Conservation (phyloP, 2,113 vertebrate genomes). For the Ptilonorhynchus violaceus region DNA sequence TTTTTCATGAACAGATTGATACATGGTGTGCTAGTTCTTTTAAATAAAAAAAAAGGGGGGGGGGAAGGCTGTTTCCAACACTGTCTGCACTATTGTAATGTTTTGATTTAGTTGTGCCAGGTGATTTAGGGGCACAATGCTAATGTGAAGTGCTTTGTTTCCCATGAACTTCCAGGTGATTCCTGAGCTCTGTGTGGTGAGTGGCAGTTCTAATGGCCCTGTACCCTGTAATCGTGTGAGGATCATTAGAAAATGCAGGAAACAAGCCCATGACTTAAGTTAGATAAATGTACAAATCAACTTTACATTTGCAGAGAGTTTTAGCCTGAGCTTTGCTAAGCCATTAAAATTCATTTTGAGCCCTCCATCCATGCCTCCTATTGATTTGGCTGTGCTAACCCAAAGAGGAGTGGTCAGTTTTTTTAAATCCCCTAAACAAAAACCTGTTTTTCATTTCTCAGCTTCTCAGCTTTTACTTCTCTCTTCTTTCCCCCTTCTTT, state of each 20-base stretch:
- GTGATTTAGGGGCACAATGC: conserved; percentile 54
- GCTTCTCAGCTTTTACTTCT: neutral
- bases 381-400: conserved; percentile 16
- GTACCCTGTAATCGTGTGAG: conserved; percentile 9
- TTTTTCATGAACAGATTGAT: neutral
- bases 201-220: conserved; percentile 57
- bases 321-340: neutral
- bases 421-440: neutral
- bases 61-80: neutral
- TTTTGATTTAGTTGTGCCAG: conserved; percentile 45
- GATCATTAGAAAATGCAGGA: conserved; percentile 59
- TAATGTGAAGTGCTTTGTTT: conserved; percentile 61
- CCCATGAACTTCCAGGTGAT: conserved; percentile 48
- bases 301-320: conserved; percentile 50
- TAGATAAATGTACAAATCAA: conserved; percentile 44
- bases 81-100: conserved; percentile 17
- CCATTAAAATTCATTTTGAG: conserved; percentile 2
- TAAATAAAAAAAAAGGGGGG: accelerated
- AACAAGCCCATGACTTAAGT: conserved; percentile 41
- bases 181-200: conserved; percentile 59
- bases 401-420: neutral
- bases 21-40: neutral
- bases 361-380: neutral
- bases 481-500: too few relatives aligned
- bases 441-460: accelerated